phyloP scores from a whole-genome alignment of 2,888 invertebrate species.

The Terebella lapidaria region DNA sequence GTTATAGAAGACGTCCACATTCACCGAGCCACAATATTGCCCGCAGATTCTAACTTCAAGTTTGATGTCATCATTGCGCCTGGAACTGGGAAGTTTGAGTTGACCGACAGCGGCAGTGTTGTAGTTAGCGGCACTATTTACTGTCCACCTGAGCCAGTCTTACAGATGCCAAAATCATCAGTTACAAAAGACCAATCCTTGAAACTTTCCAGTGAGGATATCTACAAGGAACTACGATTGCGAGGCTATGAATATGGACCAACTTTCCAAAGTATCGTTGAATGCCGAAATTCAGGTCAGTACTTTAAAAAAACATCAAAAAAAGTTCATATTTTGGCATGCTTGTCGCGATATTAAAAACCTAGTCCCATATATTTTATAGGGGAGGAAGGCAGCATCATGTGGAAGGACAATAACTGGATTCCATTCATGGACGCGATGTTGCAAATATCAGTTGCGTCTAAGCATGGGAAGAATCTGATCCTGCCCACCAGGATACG shows the following conservation, averaged over 20 bases:
- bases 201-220: constrained; percentile 39
- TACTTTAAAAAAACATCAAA: no score
- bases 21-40: constrained; percentile 87
- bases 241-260: constrained; percentile 54
- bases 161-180: constrained; percentile 12
- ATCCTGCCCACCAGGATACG: constrained; percentile 84
- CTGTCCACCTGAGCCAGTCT: constrained; percentile 18
- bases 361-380: no score
- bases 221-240: constrained; percentile 52
- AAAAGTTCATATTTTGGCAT: no score
- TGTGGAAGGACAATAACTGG: constrained; percentile 75
- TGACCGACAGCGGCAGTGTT: constrained; percentile 79
- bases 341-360: no score
- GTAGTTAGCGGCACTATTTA: constrained; percentile 67
- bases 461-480: constrained; percentile 69
- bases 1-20: constrained; percentile 86
- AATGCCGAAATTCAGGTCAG: no score
- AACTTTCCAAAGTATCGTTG: constrained; percentile 65
- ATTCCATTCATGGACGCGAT: constrained; percentile 92
- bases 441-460: constrained; percentile 85
- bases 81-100: constrained; percentile 65
- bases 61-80: constrained; percentile 47
- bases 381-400: constrained; percentile 67
- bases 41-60: constrained; percentile 63
- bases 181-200: no score